Evolutionary conservation across 2,888 invertebrate genomes (phyloP).

Genomic region (Eucera pruinosa): DNA sequence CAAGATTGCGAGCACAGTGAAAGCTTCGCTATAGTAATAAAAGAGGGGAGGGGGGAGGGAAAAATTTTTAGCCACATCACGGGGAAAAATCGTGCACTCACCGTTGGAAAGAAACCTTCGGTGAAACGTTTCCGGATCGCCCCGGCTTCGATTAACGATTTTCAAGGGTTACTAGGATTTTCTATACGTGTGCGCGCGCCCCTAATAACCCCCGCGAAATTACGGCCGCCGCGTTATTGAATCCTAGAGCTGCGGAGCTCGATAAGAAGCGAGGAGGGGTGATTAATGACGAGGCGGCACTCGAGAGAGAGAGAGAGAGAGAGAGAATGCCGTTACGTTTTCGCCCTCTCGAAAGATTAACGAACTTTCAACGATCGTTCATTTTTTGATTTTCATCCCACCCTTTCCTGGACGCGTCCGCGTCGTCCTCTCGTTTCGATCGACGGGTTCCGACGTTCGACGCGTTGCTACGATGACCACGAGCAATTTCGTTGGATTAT

Average conservation of each 20-base stretch:
- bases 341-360: constrained; percentile 67
- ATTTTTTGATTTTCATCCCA: constrained; percentile 70
- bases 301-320: constrained; percentile 31
- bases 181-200: constrained; percentile 5
- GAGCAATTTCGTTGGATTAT: too few relatives aligned
- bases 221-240: constrained; percentile 70
- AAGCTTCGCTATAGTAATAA: too few relatives aligned
- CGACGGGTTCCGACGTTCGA: too few relatives aligned
- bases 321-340: constrained; percentile 52
- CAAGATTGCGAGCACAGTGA: constrained; percentile 26
- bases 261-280: constrained; percentile 68
- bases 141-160: constrained; percentile 68
- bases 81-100: constrained; percentile 22
- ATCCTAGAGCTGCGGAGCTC: constrained; percentile 61
- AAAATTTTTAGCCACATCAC: constrained; percentile 46
- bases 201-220: constrained; percentile 71
- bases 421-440: too few relatives aligned
- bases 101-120: constrained; percentile 25
- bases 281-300: constrained; percentile 67
- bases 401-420: too few relatives aligned
- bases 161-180: constrained; percentile 48
- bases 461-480: too few relatives aligned
- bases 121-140: constrained; percentile 35
- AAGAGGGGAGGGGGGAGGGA: constrained; percentile 17
- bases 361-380: constrained; percentile 68